A percentile compares a stretch with the other conserved stretches of the same genome.
Conservation (phyloP, 2,888 invertebrate genomes). For the Cantharis rufa region DNA sequence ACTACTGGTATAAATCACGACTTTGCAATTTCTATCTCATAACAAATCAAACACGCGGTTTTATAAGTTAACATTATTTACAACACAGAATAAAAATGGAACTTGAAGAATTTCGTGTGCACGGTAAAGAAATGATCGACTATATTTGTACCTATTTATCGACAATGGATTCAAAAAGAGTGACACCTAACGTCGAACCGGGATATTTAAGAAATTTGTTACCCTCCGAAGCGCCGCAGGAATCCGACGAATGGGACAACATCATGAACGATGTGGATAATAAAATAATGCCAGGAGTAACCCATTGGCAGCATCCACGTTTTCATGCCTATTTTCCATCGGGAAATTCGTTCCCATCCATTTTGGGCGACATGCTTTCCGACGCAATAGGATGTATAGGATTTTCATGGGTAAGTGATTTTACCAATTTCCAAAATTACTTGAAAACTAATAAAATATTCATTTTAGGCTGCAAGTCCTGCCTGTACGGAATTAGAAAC, state of each 20-base stretch:
- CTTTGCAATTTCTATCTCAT: neutral
- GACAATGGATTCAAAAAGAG: constrained; percentile 76
- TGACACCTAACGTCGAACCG: constrained; percentile 88
- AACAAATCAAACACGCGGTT: neutral
- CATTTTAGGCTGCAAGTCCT: constrained; percentile 76
- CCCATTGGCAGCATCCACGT: constrained; percentile 98
- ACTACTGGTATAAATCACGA: neutral
- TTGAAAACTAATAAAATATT: constrained; percentile 6
- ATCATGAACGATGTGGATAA: constrained; percentile 90
- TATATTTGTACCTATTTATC: constrained; percentile 91
- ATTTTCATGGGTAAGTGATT: constrained; percentile 91
- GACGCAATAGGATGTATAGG: constrained; percentile 97
- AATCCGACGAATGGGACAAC: constrained; percentile 83
- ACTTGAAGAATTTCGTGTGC: constrained; percentile 80
- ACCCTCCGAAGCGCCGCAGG: constrained; percentile 78
- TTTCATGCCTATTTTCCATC: constrained; percentile 99
- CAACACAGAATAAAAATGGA: constrained; percentile 66
- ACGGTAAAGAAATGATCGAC: constrained; percentile 94
- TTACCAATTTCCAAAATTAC: neutral
- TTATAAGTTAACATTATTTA: neutral
- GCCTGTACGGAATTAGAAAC: constrained; percentile 86
- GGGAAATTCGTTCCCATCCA: constrained; percentile 96
- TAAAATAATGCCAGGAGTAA: constrained; percentile 94
- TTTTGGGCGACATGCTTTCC: constrained; percentile 95
- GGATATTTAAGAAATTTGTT: constrained; percentile 77